These are phyloP conservation scores for Tapirus indicus DNA, from an alignment of 2,797 vertebrate species.

Conservation along the genomic window DNA sequence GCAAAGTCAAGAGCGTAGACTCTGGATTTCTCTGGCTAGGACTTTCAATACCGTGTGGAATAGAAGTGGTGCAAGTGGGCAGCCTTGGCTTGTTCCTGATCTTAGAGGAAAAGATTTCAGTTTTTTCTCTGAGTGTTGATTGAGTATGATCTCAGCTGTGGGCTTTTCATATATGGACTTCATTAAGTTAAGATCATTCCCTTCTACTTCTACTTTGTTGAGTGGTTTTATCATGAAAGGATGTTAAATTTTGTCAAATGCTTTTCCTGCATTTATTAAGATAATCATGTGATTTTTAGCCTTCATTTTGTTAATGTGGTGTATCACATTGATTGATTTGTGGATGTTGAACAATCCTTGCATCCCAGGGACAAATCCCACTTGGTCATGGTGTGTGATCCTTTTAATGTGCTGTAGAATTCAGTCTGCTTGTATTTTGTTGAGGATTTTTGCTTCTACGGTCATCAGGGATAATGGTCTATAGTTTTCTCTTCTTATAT, in stretches of 20 bases:
- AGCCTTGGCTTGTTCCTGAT: not conserved
- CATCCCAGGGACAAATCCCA: not conserved
- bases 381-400: not conserved
- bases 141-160: not conserved
- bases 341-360: not conserved
- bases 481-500: not conserved
- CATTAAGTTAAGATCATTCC: not conserved
- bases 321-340: not conserved
- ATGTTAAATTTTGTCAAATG: not conserved
- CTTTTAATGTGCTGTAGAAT: not conserved
- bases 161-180: not conserved
- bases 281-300: not conserved
- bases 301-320: not conserved
- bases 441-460: not conserved
- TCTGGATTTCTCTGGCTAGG: not conserved
- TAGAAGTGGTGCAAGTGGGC: no score
- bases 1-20: not conserved
- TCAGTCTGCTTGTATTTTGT: not conserved
- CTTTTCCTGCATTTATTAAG: not conserved
- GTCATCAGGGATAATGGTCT: not conserved
- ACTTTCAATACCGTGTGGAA: not conserved
- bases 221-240: not conserved
- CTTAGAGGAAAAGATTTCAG: not conserved
- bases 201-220: not conserved
- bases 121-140: not conserved